Evolutionary conservation across 2,888 invertebrate species (phyloP).

Genomic region (Drosophila helvetica): DNA sequence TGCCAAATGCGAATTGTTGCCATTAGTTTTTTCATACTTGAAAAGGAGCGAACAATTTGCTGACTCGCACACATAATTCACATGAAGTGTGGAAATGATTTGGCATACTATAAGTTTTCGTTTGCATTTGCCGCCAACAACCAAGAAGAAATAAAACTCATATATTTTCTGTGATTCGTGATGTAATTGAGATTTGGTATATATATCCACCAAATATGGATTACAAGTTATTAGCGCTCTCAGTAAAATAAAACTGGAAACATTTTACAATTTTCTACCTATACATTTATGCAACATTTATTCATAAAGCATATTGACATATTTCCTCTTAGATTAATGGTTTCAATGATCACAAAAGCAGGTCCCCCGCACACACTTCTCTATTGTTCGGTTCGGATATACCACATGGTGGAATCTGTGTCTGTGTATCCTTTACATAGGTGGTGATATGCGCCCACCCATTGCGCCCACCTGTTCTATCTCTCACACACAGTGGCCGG

Average conservation of each 20-base stretch:
- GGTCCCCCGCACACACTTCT: background rate
- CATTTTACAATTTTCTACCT: too few species aligned
- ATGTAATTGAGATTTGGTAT: background rate
- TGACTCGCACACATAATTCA: background rate
- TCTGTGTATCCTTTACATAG: background rate
- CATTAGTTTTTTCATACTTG: conserved; percentile 18
- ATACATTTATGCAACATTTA: too few species aligned
- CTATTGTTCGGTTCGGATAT: background rate
- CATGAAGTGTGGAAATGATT: background rate
- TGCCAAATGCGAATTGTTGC: conserved; percentile 5
- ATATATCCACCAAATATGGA: background rate
- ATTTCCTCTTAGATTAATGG: background rate
- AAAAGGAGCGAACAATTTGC: conserved; percentile 14
- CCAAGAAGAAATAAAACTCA: background rate
- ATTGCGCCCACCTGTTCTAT: background rate
- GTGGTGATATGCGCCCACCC: conserved; percentile 1
- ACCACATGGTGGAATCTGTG: too few species aligned
- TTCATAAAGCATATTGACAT: background rate
- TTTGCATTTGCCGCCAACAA: background rate
- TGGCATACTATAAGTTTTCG: background rate
- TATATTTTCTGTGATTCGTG: background rate
- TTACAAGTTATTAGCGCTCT: background rate
- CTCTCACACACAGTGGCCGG: background rate
- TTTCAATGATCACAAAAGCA: background rate
- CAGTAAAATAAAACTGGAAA: too few species aligned